Evolutionary conservation across 2,113 vertebrate genomes (phyloP), one percentile per base, ranked within the genome.

Genomic region (Ptilonorhynchus violaceus): DNA sequence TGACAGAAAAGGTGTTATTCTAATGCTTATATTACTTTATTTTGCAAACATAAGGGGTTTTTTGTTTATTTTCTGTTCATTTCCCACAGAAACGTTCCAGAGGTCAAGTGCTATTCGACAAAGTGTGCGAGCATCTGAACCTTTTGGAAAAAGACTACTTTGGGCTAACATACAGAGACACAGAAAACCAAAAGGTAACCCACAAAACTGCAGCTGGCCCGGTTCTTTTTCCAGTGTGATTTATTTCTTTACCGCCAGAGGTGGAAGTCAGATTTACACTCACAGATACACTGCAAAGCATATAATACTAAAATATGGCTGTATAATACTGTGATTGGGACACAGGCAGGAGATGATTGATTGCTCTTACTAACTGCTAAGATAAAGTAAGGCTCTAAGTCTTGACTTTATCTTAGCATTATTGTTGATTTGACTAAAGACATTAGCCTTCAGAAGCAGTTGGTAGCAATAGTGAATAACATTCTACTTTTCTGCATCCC

Each of bases 141-240:
- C 98, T 99, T 28, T 97, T 99, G 97, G 99, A 99, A 97, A 99
- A 98, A 97, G 99, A 99, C 96, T 99, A 99, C 96, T 99, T 99
- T 75, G 99, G 99, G 25, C 98, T 99, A 86, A 99, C 99, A 0
- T 98, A 99, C 97, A 98, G 98, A 94, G 99, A 99, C 85, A 96
- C 98, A 27, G 99, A 99, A 96, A 99, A 99, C 96, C 99, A 99
- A 97, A 99, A 99, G 99, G 99, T 99, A 97, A 96, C 41, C 41
- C 35, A 33, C 30, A 68, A 68, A 91, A 69, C 42, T 42, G 6
- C 10, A 15, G 21, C 31, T 79, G 50, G 5, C 12, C 41, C 73
- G 37, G 37, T 39, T 39, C 35, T 63, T 35, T 35, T 78, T 86
- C n/a, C 47, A 8, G 10, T 30, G 5, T 80, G 50, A 53, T 62